Percentiles rank a stretch among this genome's conserved stretches.
These are phyloP conservation scores for Acrocephalus scirpaceus DNA, from an alignment of 2,797 vertebrate species.

Conservation along the genomic window DNA sequence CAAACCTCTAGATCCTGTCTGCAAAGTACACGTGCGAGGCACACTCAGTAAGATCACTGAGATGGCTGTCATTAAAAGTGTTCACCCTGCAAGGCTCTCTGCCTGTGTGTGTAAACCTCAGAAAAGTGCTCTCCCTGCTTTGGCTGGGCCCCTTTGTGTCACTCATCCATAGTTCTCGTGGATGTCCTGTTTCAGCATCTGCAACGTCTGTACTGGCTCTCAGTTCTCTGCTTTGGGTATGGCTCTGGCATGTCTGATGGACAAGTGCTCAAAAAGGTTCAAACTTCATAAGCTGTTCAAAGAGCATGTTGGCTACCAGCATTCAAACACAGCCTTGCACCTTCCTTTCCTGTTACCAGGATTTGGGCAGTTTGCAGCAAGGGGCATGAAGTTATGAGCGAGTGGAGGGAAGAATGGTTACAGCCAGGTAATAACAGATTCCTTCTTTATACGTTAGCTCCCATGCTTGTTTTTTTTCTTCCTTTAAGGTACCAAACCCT, in stretches of 20 bases:
- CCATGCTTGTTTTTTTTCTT: neutral
- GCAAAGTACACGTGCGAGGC: too few species aligned
- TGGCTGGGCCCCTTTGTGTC: neutral
- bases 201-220: neutral
- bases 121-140: neutral
- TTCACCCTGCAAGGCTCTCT: neutral
- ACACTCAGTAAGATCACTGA: neutral
- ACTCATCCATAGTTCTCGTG: neutral
- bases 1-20: neutral
- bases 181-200: rapidly evolving
- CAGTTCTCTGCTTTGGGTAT: neutral
- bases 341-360: neutral
- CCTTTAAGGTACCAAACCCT: neutral
- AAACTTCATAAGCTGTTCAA: neutral
- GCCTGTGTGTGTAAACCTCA: neutral
- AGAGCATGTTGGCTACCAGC: neutral
- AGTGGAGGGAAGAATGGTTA: neutral
- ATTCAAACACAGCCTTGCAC: neutral
- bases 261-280: neutral
- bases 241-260: neutral
- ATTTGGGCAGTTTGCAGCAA: conserved; percentile 32
- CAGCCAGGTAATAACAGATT: neutral
- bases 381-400: neutral
- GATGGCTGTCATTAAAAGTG: neutral
- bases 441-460: rapidly evolving